A percentile compares a stretch with the other conserved stretches of the same genome.
Evolutionary conservation across 2,113 vertebrate species (phyloP).

Genomic region (Amazona vittata): DNA sequence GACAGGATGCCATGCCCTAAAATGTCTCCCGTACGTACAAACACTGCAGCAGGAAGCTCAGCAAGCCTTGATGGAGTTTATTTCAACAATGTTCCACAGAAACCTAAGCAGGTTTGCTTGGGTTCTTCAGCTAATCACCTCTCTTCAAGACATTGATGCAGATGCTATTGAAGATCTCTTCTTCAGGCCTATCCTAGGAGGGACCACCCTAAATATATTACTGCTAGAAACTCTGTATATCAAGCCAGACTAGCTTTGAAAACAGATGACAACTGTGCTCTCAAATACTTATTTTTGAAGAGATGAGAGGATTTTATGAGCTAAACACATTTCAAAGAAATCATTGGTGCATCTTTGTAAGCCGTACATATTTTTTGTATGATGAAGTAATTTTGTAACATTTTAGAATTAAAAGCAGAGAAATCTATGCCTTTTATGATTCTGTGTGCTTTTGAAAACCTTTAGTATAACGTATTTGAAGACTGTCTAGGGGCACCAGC

Average conservation of each 20-base stretch:
- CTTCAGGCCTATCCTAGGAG: conserved; percentile 37
- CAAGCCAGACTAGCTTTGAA: neutral
- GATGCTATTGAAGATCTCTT: conserved; percentile 49
- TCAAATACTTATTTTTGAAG: neutral
- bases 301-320: neutral
- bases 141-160: conserved; percentile 1
- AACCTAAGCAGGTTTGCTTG: conserved; percentile 5
- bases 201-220: conserved; percentile 22
- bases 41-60: conserved; percentile 57
- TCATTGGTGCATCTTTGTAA: neutral
- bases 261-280: neutral
- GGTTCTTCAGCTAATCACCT: neutral
- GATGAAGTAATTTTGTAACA: neutral
- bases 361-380: neutral
- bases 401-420: neutral
- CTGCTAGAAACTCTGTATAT: conserved; percentile 23
- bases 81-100: neutral
- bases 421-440: neutral
- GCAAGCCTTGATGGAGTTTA: conserved; percentile 40
- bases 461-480: neutral
- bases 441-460: neutral
- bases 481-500: neutral
- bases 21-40: conserved; percentile 36
- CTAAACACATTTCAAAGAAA: neutral
- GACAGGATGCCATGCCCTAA: neutral